A percentile compares a stretch with the other conserved stretches of the same genome.
phyloP scores from a whole-genome alignment of 2,888 invertebrate species.

The Chromoteleia sp. region DNA sequence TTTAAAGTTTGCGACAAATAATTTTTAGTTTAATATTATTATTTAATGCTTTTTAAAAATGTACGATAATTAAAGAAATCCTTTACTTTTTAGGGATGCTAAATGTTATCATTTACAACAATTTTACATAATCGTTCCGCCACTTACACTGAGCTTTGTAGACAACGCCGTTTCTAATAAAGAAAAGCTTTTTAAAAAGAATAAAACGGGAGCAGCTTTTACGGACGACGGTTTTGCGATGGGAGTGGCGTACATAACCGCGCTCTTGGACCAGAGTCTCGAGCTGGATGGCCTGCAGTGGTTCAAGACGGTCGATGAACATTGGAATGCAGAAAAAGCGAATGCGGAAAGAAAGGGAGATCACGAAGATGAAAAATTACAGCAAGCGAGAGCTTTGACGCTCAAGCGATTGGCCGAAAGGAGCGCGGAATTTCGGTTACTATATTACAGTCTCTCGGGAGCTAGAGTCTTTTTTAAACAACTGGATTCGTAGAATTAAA shows the following conservation, averaged over 20 bases:
- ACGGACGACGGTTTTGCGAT: constrained; percentile 99
- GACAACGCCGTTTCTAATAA: constrained; percentile 96
- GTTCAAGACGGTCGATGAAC: constrained; percentile 94
- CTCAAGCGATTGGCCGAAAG: constrained; percentile 89
- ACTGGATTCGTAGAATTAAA: constrained; percentile 73
- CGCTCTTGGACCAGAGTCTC: constrained; percentile 92
- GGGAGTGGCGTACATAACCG: constrained; percentile 97
- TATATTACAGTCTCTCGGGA: constrained; percentile 96
- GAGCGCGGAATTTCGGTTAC: constrained; percentile 91
- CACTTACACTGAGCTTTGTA: constrained; percentile 96
- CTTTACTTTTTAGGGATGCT: constrained; percentile 50
- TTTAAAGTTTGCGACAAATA: too few species aligned
- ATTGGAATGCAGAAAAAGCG: constrained; percentile 89
- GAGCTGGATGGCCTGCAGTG: constrained; percentile 97
- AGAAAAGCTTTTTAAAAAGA: constrained; percentile 96
- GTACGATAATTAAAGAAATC: not conserved
- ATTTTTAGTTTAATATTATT: too few species aligned
- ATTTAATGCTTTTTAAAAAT: too few species aligned
- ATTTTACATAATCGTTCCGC: constrained; percentile 97
- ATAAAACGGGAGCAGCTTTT: constrained; percentile 94
- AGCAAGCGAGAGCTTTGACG: constrained; percentile 95
- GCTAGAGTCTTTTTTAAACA: constrained; percentile 97
- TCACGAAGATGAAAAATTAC: constrained; percentile 93
- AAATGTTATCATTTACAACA: constrained; percentile 95
- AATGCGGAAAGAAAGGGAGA: constrained; percentile 86